Evolutionary conservation across 2,888 invertebrate species (phyloP), one percentile per base, ranked within the genome.

Genomic region (Ethmia dodecea): DNA sequence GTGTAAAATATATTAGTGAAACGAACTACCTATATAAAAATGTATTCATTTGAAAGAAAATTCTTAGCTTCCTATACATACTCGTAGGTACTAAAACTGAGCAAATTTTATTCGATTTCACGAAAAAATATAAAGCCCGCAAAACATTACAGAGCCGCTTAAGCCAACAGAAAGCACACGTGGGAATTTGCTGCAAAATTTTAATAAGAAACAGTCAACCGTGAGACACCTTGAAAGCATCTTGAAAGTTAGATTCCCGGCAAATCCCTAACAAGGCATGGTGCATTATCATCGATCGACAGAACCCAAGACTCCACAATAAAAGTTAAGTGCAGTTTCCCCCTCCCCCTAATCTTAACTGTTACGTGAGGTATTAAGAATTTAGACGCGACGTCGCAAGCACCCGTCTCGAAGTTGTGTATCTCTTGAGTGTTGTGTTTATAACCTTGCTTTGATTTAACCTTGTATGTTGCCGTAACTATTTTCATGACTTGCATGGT

Each of bases 281-380:
- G 39, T 73, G 67, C 70, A 74, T 68, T 69, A 64, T 61, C 66
- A 78, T 79, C 75, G 78, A 79, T 76, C 74, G 66, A 50, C 58
- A 52, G 52, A 52, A n/a, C n/a, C n/a, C n/a, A 63, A 62, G 59
- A 56, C 55, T 57, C 48, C 53, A 69, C 72, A 76, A 69, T 79
- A 79, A 80, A 83, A 80, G 76, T 77, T 75, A 81, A 83, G 81
- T 76, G 55, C 59, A 67, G 50, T 43, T 45, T 52, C 63, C 70
- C 69, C 70, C 60, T 4, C 28, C 32, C 49, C 72, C 70, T 73
- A 68, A 72, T 76, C 78, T 77, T 63, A 67, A 69, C 75, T 62
- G 80, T 80, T 81, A 83, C 83, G 84, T 84, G 83, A 77, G 83
- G 84, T 83, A 83, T 84, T 84, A 84, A 80, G 79, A 81, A 84